These are phyloP conservation scores for Scolopax rusticola DNA, from an alignment of 2,797 vertebrate genomes.

Conservation along the genomic window DNA sequence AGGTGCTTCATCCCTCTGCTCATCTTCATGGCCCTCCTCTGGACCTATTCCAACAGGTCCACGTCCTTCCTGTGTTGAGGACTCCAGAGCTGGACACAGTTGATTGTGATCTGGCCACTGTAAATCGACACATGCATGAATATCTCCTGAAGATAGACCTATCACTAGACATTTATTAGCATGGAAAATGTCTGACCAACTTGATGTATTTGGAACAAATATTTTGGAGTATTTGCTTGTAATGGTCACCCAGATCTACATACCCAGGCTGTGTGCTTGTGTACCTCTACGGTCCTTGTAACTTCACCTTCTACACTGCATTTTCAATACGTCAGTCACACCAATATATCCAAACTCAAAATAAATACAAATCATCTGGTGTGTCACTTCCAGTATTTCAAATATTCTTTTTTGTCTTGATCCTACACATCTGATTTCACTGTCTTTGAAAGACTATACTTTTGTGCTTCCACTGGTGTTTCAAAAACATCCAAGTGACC, in stretches of 20 bases:
- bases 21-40: too few species aligned
- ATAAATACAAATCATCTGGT: neutral
- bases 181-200: neutral
- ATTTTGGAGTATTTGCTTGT: neutral
- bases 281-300: neutral
- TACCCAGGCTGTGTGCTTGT: neutral
- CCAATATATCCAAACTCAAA: neutral
- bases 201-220: neutral
- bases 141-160: neutral
- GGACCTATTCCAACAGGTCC: too few species aligned
- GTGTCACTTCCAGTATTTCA: neutral
- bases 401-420: constrained; percentile 15
- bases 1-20: too few species aligned
- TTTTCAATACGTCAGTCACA: neutral
- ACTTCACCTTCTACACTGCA: neutral
- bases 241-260: neutral
- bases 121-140: neutral
- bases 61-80: too few species aligned
- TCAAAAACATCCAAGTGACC: constrained; percentile 30
- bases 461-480: neutral
- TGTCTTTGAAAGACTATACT: constrained; percentile 13
- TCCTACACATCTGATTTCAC: constrained; percentile 9
- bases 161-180: neutral
- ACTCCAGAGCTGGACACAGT: neutral
- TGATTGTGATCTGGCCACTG: neutral